Percentiles rank a stretch among this genome's conserved stretches.
phyloP scores from a whole-genome alignment of 2,113 vertebrate genomes.

The Ammodytes dubius region DNA sequence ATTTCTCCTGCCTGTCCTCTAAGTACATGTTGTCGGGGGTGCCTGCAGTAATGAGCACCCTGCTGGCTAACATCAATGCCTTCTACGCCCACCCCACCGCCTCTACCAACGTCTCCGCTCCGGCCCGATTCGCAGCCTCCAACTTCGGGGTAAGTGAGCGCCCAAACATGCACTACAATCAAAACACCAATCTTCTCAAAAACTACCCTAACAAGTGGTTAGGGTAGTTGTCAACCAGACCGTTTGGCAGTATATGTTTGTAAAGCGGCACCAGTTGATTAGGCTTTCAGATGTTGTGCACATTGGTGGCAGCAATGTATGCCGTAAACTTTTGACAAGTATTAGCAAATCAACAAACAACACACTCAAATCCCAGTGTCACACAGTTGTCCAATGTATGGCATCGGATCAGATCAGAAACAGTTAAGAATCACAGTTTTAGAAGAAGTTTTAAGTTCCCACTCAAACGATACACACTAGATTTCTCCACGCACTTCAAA shows the following conservation, averaged over 20 bases:
- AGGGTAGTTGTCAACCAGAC: neutral
- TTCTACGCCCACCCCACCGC: slow-evolving; percentile 97
- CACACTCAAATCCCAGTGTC: neutral
- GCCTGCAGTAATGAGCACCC: slow-evolving; percentile 97
- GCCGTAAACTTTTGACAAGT: neutral
- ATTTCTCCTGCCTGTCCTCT: slow-evolving; percentile 97
- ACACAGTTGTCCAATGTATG: no score
- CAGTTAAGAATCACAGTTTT: neutral
- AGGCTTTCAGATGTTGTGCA: neutral
- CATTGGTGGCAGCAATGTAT: neutral
- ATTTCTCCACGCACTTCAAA: no score
- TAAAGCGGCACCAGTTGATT: neutral
- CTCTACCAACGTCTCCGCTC: slow-evolving; percentile 95
- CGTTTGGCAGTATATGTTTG: no score
- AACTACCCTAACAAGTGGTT: no score
- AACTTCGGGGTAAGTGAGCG: slow-evolving; percentile 94
- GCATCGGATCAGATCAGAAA: neutral
- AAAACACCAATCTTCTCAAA: neutral
- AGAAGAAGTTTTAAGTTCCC: neutral
- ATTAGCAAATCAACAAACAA: neutral
- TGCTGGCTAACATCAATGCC: slow-evolving; percentile 98
- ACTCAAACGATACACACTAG: no score
- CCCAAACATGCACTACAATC: neutral
- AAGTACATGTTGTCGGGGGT: slow-evolving; percentile 98
- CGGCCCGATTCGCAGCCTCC: slow-evolving; percentile 94